Base-by-base conservation (phyloP, 1,140 invertebrate species). In the Bradynema listronoti region DNA sequence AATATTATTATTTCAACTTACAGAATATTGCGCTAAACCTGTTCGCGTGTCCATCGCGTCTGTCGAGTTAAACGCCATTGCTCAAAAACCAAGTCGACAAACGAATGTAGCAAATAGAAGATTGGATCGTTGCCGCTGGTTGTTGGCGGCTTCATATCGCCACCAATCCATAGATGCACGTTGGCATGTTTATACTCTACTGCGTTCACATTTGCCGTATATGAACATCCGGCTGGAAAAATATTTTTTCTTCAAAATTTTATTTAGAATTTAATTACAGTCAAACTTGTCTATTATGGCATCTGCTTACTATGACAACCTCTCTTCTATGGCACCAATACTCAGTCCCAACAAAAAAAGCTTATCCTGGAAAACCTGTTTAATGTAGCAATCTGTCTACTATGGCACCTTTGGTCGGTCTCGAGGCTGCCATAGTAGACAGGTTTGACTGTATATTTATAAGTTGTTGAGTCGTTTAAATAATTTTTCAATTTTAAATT, bases 41-140 rank as follows among this genome's bases (percentile, higher is more conserved):
- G 58, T 32, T 75, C 73, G 14, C 73, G 39, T 1, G 58, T 45
- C 52, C 51, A 69, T 32, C 66, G 49, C 25, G 58, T 51, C 43
- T 66, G 63, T 53, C 74, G 67, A 42, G 50, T 36, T 53, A 77
- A 71, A n/a, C 77, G 52, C 75, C 78, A 78, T 32, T 72, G 50
- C 46, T 78, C 78, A 51, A 59, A 74, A 29, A 76, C 47, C n/a
- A 64, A 58, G 62, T 81, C 80, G 5, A 81, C 72, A 63, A 80
- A 81, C 1, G 70, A 66, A 45, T 75, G 73, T 51, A 74, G 75
- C 16, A 73, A 25, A 42, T 51, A 78, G 63, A 75, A 75, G 14
- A 69, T 66, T 4, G 69, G 69, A 43, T 27, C 42, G 27, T 50
- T 50, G 11, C 43, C 68, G 14, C 43, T 32, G 14, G 68, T 71